Evolutionary conservation across 2,888 invertebrate species (phyloP), one percentile per base, ranked within the genome.

Genomic region (Ormyrus nitidulus): DNA sequence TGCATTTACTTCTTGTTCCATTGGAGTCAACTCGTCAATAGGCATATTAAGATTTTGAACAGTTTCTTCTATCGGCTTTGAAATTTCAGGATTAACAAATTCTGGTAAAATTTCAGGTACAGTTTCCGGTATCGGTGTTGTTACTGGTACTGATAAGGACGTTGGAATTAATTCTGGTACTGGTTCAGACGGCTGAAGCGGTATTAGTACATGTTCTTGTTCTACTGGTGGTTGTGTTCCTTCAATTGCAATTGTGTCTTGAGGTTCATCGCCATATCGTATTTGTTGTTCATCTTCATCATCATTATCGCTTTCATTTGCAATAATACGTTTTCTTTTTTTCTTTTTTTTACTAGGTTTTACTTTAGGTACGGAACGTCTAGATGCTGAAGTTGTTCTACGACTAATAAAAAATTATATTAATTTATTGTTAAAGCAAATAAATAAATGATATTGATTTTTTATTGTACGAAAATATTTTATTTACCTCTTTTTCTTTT

Each of bases 321-420:
- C 89, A 48, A 90, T 90, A 73, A 90, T 89, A 79, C 89, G 88
- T 86, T 90, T 90, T 88, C 85, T 91, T 89, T 85, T 92, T 85
- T 91, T 91, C 84, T 91, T 92, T 86, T 89, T 89, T 69, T 87
- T 91, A 80, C 89, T 91, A 68, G 90, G 91, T 83, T 91, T 92
- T 66, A 89, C 82, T 84, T 90, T 88, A 7, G 86, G 80, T 2
- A 86, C 46, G 34, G 86, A 86, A 4, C 83, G 82, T 66, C 87
- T 86, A 4, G 89, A 84, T 4, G 86, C 74, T 0, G 88, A 83
- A 68, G 86, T 77, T 2, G 88, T 87, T 83, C 84, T 88, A 80
- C 89, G 90, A 80, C 89, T 90, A 48, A 51, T 84, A 82, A 56
- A 61, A 13, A 64, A 80, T 34, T 72, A 79, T 62, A 34, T 34